Percentiles rank a stretch among this genome's conserved stretches.
Evolutionary conservation across 1,140 invertebrate species (phyloP).

Genomic region (Lepidostoma basale): DNA sequence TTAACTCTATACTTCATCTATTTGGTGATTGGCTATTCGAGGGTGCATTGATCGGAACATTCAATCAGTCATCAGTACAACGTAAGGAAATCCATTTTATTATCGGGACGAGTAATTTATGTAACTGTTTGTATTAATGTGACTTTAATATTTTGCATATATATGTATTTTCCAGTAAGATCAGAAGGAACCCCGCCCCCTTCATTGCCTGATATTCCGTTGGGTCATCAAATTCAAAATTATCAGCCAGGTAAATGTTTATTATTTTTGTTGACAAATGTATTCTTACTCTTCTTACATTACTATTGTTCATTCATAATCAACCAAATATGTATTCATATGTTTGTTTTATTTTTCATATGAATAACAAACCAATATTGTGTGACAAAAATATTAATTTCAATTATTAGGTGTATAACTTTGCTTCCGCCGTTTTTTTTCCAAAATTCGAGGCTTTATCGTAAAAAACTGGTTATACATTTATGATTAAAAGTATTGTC

Average conservation of each 20-base stretch:
- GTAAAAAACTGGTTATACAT: no score
- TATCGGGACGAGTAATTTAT: no score
- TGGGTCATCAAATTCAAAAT: constrained; percentile 54
- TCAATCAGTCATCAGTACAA: constrained; percentile 42
- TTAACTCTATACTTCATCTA: constrained; percentile 89
- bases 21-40: constrained; percentile 98
- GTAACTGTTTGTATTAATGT: neutral
- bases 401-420: no score
- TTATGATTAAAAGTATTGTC: no score
- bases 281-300: neutral
- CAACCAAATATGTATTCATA: neutral
- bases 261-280: no score
- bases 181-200: constrained; percentile 60
- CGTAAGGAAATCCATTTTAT: no score
- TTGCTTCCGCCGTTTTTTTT: no score
- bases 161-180: constrained; percentile 54
- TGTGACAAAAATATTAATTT: no score
- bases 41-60: constrained; percentile 83
- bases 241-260: constrained; percentile 55
- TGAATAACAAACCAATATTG: no score
- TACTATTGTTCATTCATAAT: constrained; percentile 45
- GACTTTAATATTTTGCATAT: neutral
- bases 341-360: neutral
- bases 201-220: constrained; percentile 52
- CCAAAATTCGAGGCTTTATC: no score